These are phyloP conservation scores for Ibycter americanus DNA, from an alignment of 2,797 vertebrate species.

Conservation along the genomic window DNA sequence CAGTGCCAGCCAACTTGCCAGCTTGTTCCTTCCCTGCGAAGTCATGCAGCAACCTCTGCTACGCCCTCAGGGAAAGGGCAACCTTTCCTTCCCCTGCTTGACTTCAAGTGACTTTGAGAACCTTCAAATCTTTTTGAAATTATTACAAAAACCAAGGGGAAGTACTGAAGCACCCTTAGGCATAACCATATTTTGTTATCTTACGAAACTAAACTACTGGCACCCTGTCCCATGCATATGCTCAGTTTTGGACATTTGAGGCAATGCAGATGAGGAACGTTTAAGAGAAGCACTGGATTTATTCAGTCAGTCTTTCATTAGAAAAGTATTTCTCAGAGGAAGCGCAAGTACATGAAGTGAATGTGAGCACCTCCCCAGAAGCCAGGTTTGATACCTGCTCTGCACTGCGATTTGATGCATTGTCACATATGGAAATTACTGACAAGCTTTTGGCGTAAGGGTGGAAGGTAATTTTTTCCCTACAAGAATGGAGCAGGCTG, in stretches of 20 bases:
- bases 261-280: neutral
- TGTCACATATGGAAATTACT: neutral
- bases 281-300: neutral
- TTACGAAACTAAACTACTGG: neutral
- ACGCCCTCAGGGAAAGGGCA: neutral
- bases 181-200: neutral
- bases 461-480: neutral
- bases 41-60: neutral
- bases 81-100: neutral
- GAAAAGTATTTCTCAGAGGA: neutral
- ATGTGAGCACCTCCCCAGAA: neutral
- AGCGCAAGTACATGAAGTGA: rapidly evolving
- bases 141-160: neutral
- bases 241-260: neutral
- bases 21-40: neutral
- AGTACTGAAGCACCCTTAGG: neutral
- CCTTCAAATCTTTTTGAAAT: neutral
- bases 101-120: neutral
- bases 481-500: neutral
- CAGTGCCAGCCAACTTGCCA: neutral
- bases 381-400: neutral
- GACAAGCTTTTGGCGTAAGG: neutral
- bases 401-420: rapidly evolving
- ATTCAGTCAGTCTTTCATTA: neutral
- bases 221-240: neutral